A percentile compares a stretch with the other conserved stretches of the same genome.
Evolutionary conservation across 2,113 vertebrate species (phyloP).

Genomic region (Beaufortia kweichowensis): DNA sequence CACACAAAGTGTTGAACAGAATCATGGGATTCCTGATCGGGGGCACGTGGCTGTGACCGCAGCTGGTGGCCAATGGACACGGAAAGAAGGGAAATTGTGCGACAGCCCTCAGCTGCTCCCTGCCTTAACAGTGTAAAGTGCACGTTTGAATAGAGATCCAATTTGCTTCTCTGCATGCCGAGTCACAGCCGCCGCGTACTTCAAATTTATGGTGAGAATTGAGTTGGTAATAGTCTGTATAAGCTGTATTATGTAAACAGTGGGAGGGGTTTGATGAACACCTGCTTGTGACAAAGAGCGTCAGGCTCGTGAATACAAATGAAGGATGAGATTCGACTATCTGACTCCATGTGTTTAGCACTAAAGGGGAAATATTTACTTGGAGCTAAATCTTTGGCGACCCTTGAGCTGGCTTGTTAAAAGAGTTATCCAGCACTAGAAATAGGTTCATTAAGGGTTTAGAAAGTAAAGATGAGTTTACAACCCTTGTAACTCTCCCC

Average conservation of each 20-base stretch:
- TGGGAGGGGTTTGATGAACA: conserved; percentile 25
- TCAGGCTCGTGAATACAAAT: conserved; percentile 19
- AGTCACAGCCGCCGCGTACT: conserved; percentile 33
- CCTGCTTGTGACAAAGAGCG: conserved; percentile 32
- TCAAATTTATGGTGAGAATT: conserved; percentile 47
- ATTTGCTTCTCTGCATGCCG: conserved; percentile 45
- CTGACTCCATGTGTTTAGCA: conserved; percentile 12
- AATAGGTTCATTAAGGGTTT: conserved; percentile 35
- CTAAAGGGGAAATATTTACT: conserved; percentile 26
- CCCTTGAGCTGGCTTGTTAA: not conserved
- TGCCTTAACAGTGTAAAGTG: conserved; percentile 34
- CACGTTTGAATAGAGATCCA: conserved; percentile 54
- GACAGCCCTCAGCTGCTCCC: conserved; percentile 18
- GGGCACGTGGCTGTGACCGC: conserved; percentile 7
- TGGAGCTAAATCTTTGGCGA: not conserved
- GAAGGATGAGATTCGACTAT: conserved; percentile 7
- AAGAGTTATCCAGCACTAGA: not conserved
- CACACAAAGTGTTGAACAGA: conserved; percentile 29
- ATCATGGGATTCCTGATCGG: conserved; percentile 43
- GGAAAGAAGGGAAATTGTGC: not conserved
- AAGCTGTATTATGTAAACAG: conserved; percentile 50
- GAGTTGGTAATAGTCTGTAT: conserved; percentile 52
- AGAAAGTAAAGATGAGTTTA: not conserved
- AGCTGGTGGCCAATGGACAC: conserved; percentile 22
- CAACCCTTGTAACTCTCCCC: not conserved